Conservation (phyloP, 2,888 invertebrate species). For the Temnothorax unifasciatus region DNA sequence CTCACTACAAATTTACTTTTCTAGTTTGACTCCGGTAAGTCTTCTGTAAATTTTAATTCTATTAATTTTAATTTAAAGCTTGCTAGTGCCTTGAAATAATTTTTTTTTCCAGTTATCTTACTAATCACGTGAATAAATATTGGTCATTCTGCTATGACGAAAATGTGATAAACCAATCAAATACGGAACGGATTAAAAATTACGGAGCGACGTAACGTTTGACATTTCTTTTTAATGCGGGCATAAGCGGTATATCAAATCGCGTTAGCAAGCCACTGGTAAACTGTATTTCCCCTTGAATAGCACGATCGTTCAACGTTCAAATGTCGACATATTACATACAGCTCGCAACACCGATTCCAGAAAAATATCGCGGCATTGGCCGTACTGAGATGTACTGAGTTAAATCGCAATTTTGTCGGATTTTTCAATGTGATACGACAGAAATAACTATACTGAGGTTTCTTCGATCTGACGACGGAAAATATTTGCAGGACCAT, state of each 20-base stretch:
- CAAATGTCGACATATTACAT: slow-evolving; percentile 16
- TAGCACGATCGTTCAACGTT: not conserved
- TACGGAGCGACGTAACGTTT: not conserved
- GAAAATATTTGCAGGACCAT: slow-evolving; percentile 44
- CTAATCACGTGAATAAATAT: not conserved
- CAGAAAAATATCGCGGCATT: not conserved
- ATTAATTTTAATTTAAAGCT: slow-evolving; percentile 3
- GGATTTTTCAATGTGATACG: slow-evolving; percentile 14
- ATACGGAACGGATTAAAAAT: not conserved
- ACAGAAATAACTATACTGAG: slow-evolving; percentile 27
- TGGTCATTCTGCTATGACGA: not conserved
- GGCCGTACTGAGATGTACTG: not conserved
- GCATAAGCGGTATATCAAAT: not conserved
- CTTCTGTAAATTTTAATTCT: not conserved
- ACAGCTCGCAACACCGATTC: not conserved
- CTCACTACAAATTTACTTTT: not conserved
- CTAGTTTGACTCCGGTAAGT: not conserved
- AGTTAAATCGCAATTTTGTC: slow-evolving; percentile 31
- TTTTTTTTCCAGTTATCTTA: not conserved
- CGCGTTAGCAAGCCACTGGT: not conserved
- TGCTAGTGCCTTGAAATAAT: not conserved
- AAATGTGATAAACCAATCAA: not conserved
- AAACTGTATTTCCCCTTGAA: slow-evolving; percentile 23
- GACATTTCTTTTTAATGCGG: not conserved
- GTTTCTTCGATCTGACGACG: slow-evolving; percentile 14